Evolutionary conservation across 2,113 vertebrate species (phyloP), one percentile per base, ranked within the genome.

Genomic region (Microtus oregoni): DNA sequence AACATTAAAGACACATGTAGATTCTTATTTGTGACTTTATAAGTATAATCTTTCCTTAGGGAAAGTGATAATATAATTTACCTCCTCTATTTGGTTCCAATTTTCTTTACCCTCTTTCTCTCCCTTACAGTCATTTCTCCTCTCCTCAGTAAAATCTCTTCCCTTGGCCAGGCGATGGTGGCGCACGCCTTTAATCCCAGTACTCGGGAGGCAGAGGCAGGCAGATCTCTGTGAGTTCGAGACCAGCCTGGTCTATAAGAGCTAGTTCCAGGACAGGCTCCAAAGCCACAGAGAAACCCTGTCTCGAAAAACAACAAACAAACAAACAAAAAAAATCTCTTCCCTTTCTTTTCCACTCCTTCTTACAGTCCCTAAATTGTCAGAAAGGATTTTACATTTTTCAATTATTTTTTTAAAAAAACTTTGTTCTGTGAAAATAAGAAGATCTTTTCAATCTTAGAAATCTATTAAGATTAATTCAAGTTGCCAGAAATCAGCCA

Each of bases 11-110:
- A 81, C 32, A 75, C 7, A 12, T 20, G 5, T 19, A 76, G 44
- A 91, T 78, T 92, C 41, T 95, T 95, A 63, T 77, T 65, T 63
- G 68, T 92, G 65, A 91, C 65, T 41, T 94, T 96, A 72, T 81
- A 96, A 20, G 38, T 75, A 30, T 38, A 50, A 61, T 20, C 28
- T 95, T 44, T 92, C 41, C 76, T 73, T 92, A 78, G 52, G 82
- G 65, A 92, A 76, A 67, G 50, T 1, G 1, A n/a, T 77, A 58
- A 58, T 44, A 95, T 15, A 92, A 76, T 88, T 14, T 58, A 73
- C 44, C 68, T 35, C 63, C n/a, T 90, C 30, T 79, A 77, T 85
- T 73, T 76, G 32, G 55, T 90, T 76, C 85, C 58, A 86, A 93
- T 26, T 87, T 20, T n/a, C 75, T 32, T 65, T 63, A 58, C 32